Base-by-base conservation (phyloP, 2,888 invertebrate species). In the Listrodromus nycthemerus region DNA sequence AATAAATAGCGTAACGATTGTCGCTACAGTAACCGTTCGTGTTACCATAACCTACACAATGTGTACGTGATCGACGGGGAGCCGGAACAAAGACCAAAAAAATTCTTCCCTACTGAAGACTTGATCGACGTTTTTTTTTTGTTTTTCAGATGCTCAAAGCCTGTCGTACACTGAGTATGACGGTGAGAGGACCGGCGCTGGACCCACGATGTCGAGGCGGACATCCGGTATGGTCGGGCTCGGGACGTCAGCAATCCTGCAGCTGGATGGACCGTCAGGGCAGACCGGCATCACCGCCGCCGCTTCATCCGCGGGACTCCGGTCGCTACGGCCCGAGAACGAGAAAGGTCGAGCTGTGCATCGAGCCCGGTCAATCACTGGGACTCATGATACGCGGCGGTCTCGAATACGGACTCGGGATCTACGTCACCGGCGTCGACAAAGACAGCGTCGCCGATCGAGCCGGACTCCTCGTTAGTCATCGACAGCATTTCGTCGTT, bases 371-470 rank as follows among this genome's bases (percentile, higher is more conserved):
- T 5, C 97, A 98, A 93, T 97, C 97, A 84, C 94, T 99, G 87
- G 99, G 99, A 10, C 95, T 99, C 90, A 98, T 98, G 98, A 98
- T 99, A 89, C 95, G 99, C 84, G 99, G 99, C 33, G 99, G 99
- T 19, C 95, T 98, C 80, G 98, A 99, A 94, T 98, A 98, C 94
- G 98, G 97, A 90, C 95, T 99, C 85, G 99, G 99, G 30, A 98
- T 99, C 93, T 99, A 98, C 94, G 97, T 99, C 91, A 98, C 98
- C 0, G 98, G 98, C 48, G 98, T 99, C 77, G 98, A 99, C 94
- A 97, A 97, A 92, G 97, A 97, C 89, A 98, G 98, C 75, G 97
- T 98, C 0, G 98, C 98, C 1, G 98, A 98, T 93, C 95, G 97
- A 91, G 97, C 97, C 82, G 98, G 98, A 63, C 95, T 98, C 45